Percentiles rank a stretch among this genome's conserved stretches.
These are phyloP conservation scores for Chelon auratus DNA, from an alignment of 2,797 vertebrate genomes.

Conservation along the genomic window DNA sequence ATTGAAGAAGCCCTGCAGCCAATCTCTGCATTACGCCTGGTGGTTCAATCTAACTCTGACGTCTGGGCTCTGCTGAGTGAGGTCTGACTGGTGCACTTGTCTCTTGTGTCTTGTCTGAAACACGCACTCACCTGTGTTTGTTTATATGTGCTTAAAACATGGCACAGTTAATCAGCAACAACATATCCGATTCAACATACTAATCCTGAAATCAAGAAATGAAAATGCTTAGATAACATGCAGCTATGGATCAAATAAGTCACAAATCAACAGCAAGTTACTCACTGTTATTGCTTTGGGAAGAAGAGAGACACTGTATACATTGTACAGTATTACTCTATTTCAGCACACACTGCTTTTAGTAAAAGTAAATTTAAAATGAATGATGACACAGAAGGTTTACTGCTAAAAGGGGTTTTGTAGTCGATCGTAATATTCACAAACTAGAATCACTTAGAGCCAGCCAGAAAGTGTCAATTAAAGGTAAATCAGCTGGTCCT, in stretches of 20 bases:
- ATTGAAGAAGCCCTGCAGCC: constrained; percentile 56
- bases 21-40: constrained; percentile 71
- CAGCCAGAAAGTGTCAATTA: too few species aligned
- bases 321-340: too few species aligned
- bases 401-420: too few species aligned
- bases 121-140: not conserved
- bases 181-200: not conserved
- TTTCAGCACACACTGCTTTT: too few species aligned
- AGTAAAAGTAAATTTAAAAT: too few species aligned
- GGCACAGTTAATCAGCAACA: not conserved
- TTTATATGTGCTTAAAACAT: not conserved
- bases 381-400: too few species aligned
- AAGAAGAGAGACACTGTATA: not conserved
- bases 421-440: too few species aligned
- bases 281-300: not conserved
- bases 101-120: not conserved
- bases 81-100: constrained; percentile 50
- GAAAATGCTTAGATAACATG: not conserved
- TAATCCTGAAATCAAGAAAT: not conserved
- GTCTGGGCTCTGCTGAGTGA: constrained; percentile 80
- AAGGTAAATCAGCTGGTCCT: too few species aligned
- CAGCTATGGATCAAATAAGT: not conserved
- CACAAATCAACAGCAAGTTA: too few species aligned
- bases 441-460: too few species aligned
- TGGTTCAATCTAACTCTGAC: constrained; percentile 67